Evolutionary conservation across 2,888 invertebrate species (phyloP).

Genomic region (Margaritifera margaritifera): DNA sequence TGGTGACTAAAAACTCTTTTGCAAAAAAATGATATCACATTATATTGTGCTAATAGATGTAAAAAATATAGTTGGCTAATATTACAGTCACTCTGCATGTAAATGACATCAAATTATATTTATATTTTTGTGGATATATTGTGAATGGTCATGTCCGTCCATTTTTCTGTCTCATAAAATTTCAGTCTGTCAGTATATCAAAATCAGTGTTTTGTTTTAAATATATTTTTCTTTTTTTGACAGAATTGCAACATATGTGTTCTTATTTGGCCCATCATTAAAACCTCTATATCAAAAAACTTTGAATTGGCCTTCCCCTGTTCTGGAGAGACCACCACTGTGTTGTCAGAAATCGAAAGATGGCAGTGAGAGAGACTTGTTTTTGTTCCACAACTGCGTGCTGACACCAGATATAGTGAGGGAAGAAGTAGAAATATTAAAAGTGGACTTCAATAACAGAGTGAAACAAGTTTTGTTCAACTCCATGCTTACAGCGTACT

Average conservation of each 20-base stretch:
- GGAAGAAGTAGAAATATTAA: constrained; percentile 87
- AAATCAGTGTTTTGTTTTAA: not conserved
- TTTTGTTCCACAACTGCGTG: constrained; percentile 71
- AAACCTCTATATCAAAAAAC: constrained; percentile 83
- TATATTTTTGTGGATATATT: not conserved
- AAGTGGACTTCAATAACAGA: constrained; percentile 90
- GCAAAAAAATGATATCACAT: no score
- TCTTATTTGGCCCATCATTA: constrained; percentile 86
- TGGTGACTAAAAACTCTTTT: no score
- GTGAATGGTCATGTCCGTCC: not conserved
- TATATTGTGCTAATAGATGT: no score
- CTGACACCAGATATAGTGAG: constrained; percentile 76
- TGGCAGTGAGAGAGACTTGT: constrained; percentile 26
- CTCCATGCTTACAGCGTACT: constrained; percentile 89
- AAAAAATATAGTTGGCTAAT: no score
- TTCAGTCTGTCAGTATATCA: no score
- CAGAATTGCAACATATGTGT: constrained; percentile 71
- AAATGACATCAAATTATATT: not conserved
- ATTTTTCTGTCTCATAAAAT: no score
- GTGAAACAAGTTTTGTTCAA: constrained; percentile 91
- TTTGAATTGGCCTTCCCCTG: constrained; percentile 59
- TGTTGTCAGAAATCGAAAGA: constrained; percentile 35
- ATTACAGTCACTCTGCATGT: not conserved
- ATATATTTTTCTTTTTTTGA: constrained; percentile 33
- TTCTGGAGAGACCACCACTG: constrained; percentile 38